Base-by-base conservation (phyloP, 2,113 vertebrate genomes). In the Pseudonaja textilis region DNA sequence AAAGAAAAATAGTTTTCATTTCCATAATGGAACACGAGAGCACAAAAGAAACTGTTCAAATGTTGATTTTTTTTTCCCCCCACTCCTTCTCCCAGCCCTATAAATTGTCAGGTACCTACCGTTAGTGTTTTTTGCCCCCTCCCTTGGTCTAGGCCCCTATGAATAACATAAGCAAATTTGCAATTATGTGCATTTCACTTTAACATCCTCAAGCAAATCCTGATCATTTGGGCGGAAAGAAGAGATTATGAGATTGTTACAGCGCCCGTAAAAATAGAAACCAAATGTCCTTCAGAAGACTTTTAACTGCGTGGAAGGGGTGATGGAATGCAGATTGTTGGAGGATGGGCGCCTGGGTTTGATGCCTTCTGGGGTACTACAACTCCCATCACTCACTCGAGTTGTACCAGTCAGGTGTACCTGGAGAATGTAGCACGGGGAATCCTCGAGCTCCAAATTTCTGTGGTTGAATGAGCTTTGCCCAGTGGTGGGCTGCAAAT, bases 261-360 rank as follows among this genome's bases (percentile, higher is more conserved):
- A 93, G 0, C 95, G 20, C 2, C 96, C 8, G 96, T 95, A 96
- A 96, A 96, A 94, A 88, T 87, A 94, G 96, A 96, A 96, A 93
- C 91, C 42, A 93, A 94, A 96, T 95, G 95, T 0, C 22, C 96
- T 92, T 88, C 94, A 94, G 95, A 93, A 94, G 95, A 47, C 47
- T 90, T 92, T 94, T 89, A 88, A 88, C 93, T 93, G 92, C 55
- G 56, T 96, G 93, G 94, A 94, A 94, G 93, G 95, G 89, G 64
- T 61, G 88, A 90, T 42, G 20, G 74, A 81, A 56, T 61, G 59
- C 22, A 42, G 55, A 86, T 34, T 29, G 52, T 85, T 6, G 0
- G 16, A 39, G 64, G 29, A 61, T 16, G 25, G 69, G 88, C 34
- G 50, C 50, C 56, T 54, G 52, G 47, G 47, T 47, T 47, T 47